Conservation (phyloP, 2,888 invertebrate species). For the Pristionchus arcanus region DNA sequence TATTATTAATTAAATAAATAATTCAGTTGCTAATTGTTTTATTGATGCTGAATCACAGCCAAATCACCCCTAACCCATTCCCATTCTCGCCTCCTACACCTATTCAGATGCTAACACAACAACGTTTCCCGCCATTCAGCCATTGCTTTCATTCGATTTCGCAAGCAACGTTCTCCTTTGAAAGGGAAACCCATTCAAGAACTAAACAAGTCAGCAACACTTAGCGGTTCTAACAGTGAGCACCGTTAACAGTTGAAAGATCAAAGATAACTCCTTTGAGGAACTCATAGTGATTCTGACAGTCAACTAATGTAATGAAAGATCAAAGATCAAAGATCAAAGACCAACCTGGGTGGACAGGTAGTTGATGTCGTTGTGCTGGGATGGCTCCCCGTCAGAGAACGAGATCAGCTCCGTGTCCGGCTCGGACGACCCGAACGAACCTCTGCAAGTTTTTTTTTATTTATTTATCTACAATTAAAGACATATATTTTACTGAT, state of each 20-base stretch:
- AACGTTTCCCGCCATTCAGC: neutral
- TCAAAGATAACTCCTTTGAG: neutral
- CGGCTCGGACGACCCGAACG: conserved; percentile 70
- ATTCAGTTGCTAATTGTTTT: too few species aligned
- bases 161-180: neutral
- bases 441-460: conserved; percentile 53
- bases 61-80: neutral
- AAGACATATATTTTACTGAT: too few species aligned
- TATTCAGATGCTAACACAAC: neutral
- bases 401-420: conserved; percentile 73
- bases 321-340: neutral
- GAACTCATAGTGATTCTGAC: too few species aligned
- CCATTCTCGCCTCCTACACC: neutral
- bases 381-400: conserved; percentile 65
- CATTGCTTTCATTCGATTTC: neutral
- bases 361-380: conserved; percentile 60
- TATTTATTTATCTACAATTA: too few species aligned
- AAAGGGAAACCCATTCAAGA: neutral
- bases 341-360: conserved; percentile 59
- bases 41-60: neutral
- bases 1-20: too few species aligned
- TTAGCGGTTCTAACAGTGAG: neutral
- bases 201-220: neutral
- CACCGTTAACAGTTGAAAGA: neutral
- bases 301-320: too few species aligned